These are phyloP conservation scores for Drosophila kohkoa DNA, from an alignment of 1,140 invertebrate genomes.

Conservation along the genomic window DNA sequence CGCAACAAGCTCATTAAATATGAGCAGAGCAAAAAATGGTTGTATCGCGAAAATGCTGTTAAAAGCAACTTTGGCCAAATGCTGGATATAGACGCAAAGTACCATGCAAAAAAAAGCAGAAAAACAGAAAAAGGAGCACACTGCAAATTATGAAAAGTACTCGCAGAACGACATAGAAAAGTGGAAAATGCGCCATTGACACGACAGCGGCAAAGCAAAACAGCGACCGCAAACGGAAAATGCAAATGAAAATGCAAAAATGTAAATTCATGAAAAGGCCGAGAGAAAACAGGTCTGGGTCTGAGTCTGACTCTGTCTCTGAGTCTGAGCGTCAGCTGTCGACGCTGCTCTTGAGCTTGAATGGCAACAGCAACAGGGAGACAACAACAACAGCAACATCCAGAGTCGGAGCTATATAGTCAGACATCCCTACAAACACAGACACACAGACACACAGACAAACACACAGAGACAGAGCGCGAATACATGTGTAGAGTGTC, in stretches of 20 bases:
- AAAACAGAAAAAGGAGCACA: constrained; percentile 29
- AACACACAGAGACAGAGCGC: constrained; percentile 8
- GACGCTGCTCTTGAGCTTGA: constrained; percentile 77
- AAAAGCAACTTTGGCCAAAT: constrained; percentile 48
- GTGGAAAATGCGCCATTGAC: constrained; percentile 49
- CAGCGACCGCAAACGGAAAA: constrained; percentile 39
- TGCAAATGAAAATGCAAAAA: constrained; percentile 61
- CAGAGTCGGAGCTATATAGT: constrained; percentile 28
- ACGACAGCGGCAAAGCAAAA: constrained; percentile 28
- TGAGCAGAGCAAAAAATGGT: constrained; percentile 27
- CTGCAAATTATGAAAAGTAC: constrained; percentile 70
- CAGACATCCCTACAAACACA: constrained; percentile 33
- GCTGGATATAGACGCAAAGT: constrained; percentile 69
- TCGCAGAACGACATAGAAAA: constrained; percentile 37
- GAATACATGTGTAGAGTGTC: constrained; percentile 56
- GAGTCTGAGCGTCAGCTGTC: constrained; percentile 44
- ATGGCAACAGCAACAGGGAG: constrained; percentile 51
- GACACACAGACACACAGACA: constrained; percentile 6
- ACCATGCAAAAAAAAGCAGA: constrained; percentile 30
- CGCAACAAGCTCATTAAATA: constrained; percentile 60
- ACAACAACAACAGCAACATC: constrained; percentile 8
- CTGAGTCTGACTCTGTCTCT: background rate
- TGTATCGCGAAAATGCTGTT: constrained; percentile 32
- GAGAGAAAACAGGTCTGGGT: constrained; percentile 51
- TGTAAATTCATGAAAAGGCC: constrained; percentile 74